Evolutionary conservation across 1,140 invertebrate species (phyloP), one percentile per base, ranked within the genome.

Genomic region (Polypedilum pembai): DNA sequence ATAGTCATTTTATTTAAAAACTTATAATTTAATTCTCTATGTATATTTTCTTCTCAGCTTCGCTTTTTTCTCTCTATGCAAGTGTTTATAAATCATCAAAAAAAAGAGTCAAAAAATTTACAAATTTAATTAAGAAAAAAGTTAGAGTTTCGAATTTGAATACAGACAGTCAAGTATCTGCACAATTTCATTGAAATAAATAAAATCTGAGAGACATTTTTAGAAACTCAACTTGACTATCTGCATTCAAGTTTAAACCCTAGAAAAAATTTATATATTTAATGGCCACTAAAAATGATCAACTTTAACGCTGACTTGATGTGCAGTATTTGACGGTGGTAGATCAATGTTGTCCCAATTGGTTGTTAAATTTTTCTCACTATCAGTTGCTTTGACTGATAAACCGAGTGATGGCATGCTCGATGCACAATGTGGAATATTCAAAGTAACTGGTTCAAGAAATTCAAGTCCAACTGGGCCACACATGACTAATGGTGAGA

Each of bases 401-500:
- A 91, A 84, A 66, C 88, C 86, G 76, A 91, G 83, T 17, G 88
- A 90, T 24, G 89, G 86, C 20, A 90, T 87, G 10, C 89, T 88
- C 79, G 89, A 90, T 75, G 88, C 88, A 82, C 88, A 89, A 80
- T 92, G 90, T 76, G 90, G 90, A 80, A 92, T 88, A 65, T 89
- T 86, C 33, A 98, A 85, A 79, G 95, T 94, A 76, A 98, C 93
- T 18, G 95, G 93, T 78, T 89, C 88, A 40, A 89, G 82, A 83
- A 98, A 98, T 81, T 91, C 88, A 74, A 95, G 87, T 74, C 94
- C 94, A 84, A 94, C 92, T 10, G 95, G 95, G 73, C 95, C 95
- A 85, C 94, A 97, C 91, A 97, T 94, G 77, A 97, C 94, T 77
- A 97, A 85, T 66, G 95, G 95, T 79, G 93, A 95, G 73, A 96